These are phyloP conservation scores for Paralvinella palmiformis DNA, from an alignment of 1,140 invertebrate genomes.

Conservation along the genomic window DNA sequence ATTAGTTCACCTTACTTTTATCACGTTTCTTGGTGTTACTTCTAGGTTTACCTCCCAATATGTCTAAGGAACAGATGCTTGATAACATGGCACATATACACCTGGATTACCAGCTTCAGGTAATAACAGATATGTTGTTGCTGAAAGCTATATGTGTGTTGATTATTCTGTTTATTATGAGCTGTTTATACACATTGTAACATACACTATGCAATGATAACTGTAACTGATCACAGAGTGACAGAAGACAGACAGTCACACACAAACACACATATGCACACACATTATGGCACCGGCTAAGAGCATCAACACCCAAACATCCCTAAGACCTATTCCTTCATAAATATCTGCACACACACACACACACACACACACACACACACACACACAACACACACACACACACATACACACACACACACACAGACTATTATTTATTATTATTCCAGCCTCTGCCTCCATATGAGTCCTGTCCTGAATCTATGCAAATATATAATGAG, in stretches of 20 bases:
- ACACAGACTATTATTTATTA: neutral
- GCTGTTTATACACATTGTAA: no score
- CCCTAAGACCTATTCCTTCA: neutral
- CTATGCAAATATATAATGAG: conserved; percentile 74
- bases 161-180: no score
- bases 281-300: neutral
- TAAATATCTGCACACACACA: neutral
- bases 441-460: conserved; percentile 71
- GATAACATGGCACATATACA: no score
- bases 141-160: no score
- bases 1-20: no score
- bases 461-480: conserved; percentile 68
- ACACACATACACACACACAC: conserved; percentile 42
- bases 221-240: no score
- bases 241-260: conserved; percentile 57
- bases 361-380: neutral
- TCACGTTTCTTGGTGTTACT: no score
- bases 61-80: no score
- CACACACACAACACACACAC: neutral
- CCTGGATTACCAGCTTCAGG: no score
- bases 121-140: no score
- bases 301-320: neutral
- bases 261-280: conserved; percentile 14
- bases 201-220: no score
- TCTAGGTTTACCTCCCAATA: no score